These are phyloP conservation scores for Motacilla alba DNA, from an alignment of 2,113 vertebrate species.

Conservation along the genomic window DNA sequence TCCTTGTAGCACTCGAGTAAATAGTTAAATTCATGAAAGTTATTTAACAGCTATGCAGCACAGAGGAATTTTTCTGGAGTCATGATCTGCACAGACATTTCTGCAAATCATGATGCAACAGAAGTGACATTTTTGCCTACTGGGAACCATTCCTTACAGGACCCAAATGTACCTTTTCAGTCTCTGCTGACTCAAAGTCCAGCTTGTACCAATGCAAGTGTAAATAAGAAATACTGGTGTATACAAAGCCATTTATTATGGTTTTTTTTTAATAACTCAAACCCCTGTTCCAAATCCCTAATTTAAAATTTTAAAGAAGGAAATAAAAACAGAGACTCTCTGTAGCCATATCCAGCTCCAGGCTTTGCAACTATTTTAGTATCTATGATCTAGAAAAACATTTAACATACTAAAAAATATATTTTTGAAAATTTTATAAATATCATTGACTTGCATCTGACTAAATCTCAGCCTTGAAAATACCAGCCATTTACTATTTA, in stretches of 20 bases:
- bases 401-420: background rate
- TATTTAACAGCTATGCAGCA: background rate
- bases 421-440: background rate
- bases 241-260: background rate
- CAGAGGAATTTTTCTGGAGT: background rate
- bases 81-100: background rate
- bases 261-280: background rate
- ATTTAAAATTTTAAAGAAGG: background rate
- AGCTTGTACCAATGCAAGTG: background rate
- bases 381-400: background rate
- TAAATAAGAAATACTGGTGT: background rate
- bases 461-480: background rate
- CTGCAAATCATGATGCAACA: background rate
- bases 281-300: background rate
- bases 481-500: background rate
- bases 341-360: background rate
- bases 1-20: accelerated
- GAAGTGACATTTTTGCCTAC: background rate
- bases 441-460: background rate
- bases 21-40: background rate
- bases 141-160: background rate
- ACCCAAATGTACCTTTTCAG: background rate
- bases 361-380: background rate
- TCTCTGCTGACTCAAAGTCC: background rate
- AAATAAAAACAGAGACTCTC: background rate